Evolutionary conservation across 2,113 vertebrate species (phyloP), one percentile per base, ranked within the genome.

Genomic region (Ammodytes marinus): DNA sequence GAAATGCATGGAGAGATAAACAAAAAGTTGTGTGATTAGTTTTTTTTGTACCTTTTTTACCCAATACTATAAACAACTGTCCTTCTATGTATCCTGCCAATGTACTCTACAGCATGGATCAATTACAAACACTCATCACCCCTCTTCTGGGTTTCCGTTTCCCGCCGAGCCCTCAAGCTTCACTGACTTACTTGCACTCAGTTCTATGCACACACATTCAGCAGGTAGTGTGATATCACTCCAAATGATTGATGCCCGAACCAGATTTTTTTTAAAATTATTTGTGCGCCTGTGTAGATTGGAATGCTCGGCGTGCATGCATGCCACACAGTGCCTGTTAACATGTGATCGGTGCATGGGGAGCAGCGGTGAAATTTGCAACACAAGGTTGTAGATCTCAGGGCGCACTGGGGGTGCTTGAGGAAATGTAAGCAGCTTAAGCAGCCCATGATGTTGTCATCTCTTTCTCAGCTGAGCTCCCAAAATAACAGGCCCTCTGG

Each of bases 381-480:
- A 78, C 77, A 67, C 77, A 50, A 86, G 83, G 88, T 84, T 66
- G 77, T 77, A 79, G 85, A 86, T 92, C 79, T 86, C 86, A 89
- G 79, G 81, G 77, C 86, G 91, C 91, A 80, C 64, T 81, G 89
- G 83, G 88, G 88, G 68, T 79, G 89, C 91, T 92, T 86, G 86
- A 93, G 90, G 90, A 93, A 90, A 93, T 92, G 86, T 93, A 94
- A 93, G 90, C 91, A 88, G 88, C 91, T 93, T 92, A 92, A 87
- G 82, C 86, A 89, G 93, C 69, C 81, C 78, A 78, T 90, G 91
- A 93, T 93, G 92, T 91, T 93, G 92, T 93, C 91, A 89, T 93
- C 88, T 91, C 88, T 88, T 27, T 86, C 88, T 92, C 91, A 91
- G 88, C 90, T 90, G 89, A 90, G 91, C 86, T 93, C 92, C 91